These are phyloP conservation scores for Agrochola lychnidis DNA, from an alignment of 2,888 invertebrate genomes.

Conservation along the genomic window DNA sequence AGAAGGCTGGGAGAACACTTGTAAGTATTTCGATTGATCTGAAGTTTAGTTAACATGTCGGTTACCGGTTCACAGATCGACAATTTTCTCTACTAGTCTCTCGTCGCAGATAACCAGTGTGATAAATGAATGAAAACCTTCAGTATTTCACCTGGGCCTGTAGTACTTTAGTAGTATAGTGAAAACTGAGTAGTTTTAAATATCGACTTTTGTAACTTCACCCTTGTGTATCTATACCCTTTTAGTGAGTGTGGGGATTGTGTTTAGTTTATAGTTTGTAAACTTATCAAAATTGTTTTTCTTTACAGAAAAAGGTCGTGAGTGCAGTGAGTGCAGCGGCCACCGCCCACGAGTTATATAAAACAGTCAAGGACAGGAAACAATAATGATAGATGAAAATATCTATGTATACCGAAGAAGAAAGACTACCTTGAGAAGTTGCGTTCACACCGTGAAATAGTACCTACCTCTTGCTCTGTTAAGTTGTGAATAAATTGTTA, in stretches of 20 bases:
- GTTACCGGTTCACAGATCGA: background rate
- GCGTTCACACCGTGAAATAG: background rate
- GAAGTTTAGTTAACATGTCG: background rate
- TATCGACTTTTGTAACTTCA: background rate
- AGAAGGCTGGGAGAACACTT: constrained; percentile 70
- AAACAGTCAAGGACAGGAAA: constrained; percentile 13
- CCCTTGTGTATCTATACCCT: background rate
- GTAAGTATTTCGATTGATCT: constrained; percentile 52
- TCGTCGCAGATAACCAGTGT: background rate
- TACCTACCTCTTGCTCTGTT: too few relatives aligned
- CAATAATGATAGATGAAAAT: background rate
- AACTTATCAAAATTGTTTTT: background rate
- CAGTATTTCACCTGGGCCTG: background rate
- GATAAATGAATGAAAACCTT: background rate
- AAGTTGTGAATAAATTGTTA: too few relatives aligned
- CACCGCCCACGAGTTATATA: constrained; percentile 4
- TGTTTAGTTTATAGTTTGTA: background rate
- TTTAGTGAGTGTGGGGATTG: background rate
- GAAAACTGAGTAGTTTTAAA: background rate
- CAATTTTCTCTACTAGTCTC: background rate
- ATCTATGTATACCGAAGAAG: too few relatives aligned
- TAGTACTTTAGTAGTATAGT: background rate
- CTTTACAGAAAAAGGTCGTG: constrained; percentile 6
- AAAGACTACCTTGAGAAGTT: background rate
- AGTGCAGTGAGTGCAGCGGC: background rate